Conservation (phyloP, 1,140 invertebrate genomes). For the Drosophila saltans region DNA sequence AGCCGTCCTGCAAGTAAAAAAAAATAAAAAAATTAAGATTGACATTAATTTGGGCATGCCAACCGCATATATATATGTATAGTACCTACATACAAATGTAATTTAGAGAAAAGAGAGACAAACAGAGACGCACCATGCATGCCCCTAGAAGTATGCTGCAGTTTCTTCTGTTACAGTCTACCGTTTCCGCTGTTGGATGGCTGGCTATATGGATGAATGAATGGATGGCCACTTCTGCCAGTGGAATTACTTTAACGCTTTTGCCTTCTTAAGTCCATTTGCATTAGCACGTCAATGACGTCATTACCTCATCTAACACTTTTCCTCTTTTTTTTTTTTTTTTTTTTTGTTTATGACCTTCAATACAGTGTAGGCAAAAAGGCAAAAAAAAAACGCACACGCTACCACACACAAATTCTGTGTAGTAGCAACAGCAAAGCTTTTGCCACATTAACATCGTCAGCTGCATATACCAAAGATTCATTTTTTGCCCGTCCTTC, state of each 20-base stretch:
- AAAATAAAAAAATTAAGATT: constrained; percentile 44
- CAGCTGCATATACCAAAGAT: constrained; percentile 41
- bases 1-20: constrained; percentile 23
- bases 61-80: constrained; percentile 12
- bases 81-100: background rate
- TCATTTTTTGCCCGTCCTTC: constrained; percentile 28
- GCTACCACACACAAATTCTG: constrained; percentile 11
- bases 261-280: constrained; percentile 36
- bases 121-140: background rate
- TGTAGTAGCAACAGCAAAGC: constrained; percentile 41
- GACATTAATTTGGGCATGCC: constrained; percentile 35
- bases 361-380: constrained; percentile 18
- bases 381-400: constrained; percentile 11
- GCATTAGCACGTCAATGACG: constrained; percentile 55
- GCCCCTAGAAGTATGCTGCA: constrained; percentile 1
- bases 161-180: background rate
- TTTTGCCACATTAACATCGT: constrained; percentile 64
- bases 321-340: background rate
- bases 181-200: no score
- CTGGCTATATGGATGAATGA: background rate
- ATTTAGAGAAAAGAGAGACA: background rate
- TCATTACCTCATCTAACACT: constrained; percentile 41
- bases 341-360: constrained; percentile 33
- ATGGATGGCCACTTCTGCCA: constrained; percentile 14
- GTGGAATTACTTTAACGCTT: constrained; percentile 15